phyloP scores from a whole-genome alignment of 2,797 vertebrate species.

The Pitangus sulphuratus region DNA sequence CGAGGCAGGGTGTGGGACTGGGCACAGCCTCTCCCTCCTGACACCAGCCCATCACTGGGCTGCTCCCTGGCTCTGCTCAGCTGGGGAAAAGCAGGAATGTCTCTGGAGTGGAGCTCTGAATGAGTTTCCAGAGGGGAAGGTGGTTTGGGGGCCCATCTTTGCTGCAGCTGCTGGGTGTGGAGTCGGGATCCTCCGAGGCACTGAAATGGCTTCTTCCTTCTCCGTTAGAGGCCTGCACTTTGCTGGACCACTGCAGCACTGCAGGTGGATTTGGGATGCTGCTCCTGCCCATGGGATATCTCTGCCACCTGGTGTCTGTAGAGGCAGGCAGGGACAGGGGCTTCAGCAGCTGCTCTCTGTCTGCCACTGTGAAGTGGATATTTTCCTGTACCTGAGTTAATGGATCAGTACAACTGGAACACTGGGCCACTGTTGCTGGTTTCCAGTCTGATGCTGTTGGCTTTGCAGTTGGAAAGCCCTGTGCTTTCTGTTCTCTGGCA shows the following conservation, averaged over 20 bases:
- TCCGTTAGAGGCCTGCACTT: not conserved
- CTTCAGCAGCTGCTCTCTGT: not conserved
- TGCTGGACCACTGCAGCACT: not conserved
- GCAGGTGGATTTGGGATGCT: not conserved
- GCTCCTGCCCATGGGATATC: too few relatives aligned
- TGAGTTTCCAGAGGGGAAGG: not conserved
- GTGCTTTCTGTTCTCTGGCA: not conserved
- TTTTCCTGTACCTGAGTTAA: not conserved
- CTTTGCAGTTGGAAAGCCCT: not conserved
- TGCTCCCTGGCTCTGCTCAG: not conserved
- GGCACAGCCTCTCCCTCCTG: not conserved
- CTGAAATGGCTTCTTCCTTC: not conserved
- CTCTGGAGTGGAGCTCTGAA: not conserved
- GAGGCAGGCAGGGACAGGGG: not conserved
- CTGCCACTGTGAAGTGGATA: not conserved
- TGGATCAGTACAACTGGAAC: not conserved
- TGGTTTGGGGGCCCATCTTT: not conserved
- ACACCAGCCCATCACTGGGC: not conserved
- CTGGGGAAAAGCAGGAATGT: not conserved
- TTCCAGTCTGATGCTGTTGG: not conserved
- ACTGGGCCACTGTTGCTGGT: not conserved
- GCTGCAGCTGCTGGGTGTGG: not conserved
- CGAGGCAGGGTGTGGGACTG: not conserved
- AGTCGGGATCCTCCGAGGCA: rapidly evolving
- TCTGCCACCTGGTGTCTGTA: not conserved